These are phyloP conservation scores for Cyprinodon brontotheroides DNA, from an alignment of 2,113 vertebrate species.

Conservation along the genomic window DNA sequence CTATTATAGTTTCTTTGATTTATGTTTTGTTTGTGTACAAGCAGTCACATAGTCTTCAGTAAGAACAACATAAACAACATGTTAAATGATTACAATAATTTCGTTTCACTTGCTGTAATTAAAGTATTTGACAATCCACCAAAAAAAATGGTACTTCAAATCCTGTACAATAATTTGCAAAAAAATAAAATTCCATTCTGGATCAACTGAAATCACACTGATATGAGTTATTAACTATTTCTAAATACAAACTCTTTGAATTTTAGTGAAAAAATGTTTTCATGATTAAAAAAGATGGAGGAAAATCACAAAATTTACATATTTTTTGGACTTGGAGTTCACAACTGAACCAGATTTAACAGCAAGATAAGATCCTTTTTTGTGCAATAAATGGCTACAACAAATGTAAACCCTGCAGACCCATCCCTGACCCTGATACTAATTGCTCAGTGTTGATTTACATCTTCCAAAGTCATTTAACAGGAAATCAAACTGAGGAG, in stretches of 20 bases:
- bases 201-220: too few species aligned
- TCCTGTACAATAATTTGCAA: too few species aligned
- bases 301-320: neutral
- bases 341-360: slow-evolving; percentile 27
- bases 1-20: too few species aligned
- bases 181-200: too few species aligned
- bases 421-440: slow-evolving; percentile 36
- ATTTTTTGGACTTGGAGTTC: neutral
- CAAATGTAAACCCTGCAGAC: slow-evolving; percentile 22
- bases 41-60: too few species aligned
- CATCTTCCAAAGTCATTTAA: slow-evolving; percentile 57
- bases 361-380: slow-evolving; percentile 42
- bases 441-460: slow-evolving; percentile 72
- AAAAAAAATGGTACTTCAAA: too few species aligned
- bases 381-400: slow-evolving; percentile 44
- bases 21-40: too few species aligned
- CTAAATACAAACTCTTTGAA: too few species aligned
- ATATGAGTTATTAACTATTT: too few species aligned
- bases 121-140: too few species aligned
- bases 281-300: too few species aligned
- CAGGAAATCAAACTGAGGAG: slow-evolving; percentile 68
- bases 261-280: too few species aligned
- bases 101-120: neutral
- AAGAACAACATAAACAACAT: neutral
- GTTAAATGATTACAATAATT: neutral